Evolutionary conservation across 1,140 invertebrate species (phyloP), one percentile per base, ranked within the genome.

Genomic region (Halesus radiatus): DNA sequence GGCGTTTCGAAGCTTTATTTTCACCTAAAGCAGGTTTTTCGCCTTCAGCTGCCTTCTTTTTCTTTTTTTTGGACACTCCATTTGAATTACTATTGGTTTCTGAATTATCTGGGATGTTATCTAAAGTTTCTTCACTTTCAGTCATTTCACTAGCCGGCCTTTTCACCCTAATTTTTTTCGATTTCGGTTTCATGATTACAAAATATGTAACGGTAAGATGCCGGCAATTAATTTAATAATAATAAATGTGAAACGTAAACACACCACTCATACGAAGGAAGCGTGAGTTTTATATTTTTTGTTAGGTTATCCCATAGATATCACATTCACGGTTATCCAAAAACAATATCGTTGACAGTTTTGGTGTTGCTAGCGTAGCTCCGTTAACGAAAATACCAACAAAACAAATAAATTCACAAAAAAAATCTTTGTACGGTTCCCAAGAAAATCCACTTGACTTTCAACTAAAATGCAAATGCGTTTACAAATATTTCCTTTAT

Each of bases 1-100:
- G 88, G 15, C 88, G 84, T 74, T 87, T 89, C 15, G 89, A 90
- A 75, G 88, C 89, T 80, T 88, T 88, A 74, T 88, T 88, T 72
- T 88, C 88, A 5, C 52, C 15, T 23, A 83, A 84, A 32, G 85
- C 74, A 10, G 84, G 52, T 23, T 85, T 83, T 75, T 83, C 81
- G 10, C 79, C 56, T 56, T 83, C 70, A 8, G 68, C 56, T 78
- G 81, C 84, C 29, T 85, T 85, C 76, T 88, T 89, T 84, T 89
- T 89, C 76, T 74, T 79, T 66, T 75, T 79, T 20, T 79, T 81
- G 83, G 84, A 84, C 53, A 45, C 72, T 81, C 16, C 76, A 18
- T 78, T 18, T 54, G 20, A 23, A 70, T 77, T 26, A 29, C 22
- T 66, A 66, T 66, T 64, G 20, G 7, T 32, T 26, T 66, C 70